Evolutionary conservation across 2,888 invertebrate genomes (phyloP).

Genomic region (Xestia ashworthii): DNA sequence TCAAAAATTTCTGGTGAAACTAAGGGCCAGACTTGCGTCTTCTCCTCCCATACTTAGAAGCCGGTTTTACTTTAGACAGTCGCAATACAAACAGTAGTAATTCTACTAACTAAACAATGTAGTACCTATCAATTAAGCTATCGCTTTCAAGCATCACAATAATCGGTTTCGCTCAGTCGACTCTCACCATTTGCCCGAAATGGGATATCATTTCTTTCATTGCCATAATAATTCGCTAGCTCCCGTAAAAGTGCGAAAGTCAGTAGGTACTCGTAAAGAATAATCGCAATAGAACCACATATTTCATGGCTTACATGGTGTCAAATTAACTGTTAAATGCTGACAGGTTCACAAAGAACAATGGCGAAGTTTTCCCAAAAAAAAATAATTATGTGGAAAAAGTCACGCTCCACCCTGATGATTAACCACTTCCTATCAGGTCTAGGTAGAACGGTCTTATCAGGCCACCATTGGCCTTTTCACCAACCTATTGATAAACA

Average conservation of each 20-base stretch:
- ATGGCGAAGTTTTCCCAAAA: neutral
- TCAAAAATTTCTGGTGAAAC: conserved; percentile 22
- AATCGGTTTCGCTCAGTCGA: conserved; percentile 40
- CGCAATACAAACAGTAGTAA: conserved; percentile 28
- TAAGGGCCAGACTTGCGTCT: neutral
- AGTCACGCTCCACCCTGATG: too few species aligned
- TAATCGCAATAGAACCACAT: neutral
- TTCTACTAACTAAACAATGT: conserved; percentile 19
- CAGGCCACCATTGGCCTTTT: too few species aligned
- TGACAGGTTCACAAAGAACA: neutral
- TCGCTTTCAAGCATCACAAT: conserved; percentile 12
- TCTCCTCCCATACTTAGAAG: neutral
- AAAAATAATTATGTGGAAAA: too few species aligned
- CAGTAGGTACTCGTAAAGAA: neutral
- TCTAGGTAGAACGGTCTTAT: too few species aligned
- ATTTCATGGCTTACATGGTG: neutral
- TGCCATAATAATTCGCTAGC: conserved; percentile 7
- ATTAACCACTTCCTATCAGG: too few species aligned
- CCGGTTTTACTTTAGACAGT: neutral
- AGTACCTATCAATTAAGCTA: conserved; percentile 11
- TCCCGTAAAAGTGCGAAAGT: neutral
- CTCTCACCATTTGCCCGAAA: conserved; percentile 7
- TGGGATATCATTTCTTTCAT: conserved; percentile 14
- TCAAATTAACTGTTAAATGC: neutral
- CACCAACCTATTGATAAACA: too few species aligned